Conservation (phyloP, 2,797 vertebrate species). For the Platyrinchus mystaceus region DNA sequence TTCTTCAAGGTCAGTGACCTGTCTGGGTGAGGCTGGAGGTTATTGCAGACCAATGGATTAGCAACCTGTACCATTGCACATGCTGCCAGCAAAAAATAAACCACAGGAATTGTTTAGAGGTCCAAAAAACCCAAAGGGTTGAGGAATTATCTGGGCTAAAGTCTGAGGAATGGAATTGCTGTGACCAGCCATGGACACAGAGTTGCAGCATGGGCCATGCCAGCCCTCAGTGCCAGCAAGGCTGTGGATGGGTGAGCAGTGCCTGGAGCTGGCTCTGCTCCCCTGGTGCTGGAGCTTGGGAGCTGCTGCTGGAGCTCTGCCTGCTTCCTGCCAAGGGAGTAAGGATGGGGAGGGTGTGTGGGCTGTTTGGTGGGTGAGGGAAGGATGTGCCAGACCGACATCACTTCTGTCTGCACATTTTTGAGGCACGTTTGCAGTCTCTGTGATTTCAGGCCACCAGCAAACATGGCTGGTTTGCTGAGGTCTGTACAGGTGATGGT, state of each 20-base stretch:
- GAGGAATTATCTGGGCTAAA: background rate
- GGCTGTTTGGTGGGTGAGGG: background rate
- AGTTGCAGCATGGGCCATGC: background rate
- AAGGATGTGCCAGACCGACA: background rate
- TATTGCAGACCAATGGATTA: background rate
- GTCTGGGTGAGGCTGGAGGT: background rate
- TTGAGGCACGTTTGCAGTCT: background rate
- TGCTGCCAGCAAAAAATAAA: background rate
- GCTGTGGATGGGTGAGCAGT: background rate
- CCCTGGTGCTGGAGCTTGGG: rapidly evolving
- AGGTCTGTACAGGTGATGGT: background rate
- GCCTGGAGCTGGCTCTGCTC: background rate
- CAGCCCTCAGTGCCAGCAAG: background rate
- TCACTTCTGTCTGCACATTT: background rate
- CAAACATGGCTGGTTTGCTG: background rate
- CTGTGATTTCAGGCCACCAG: background rate
- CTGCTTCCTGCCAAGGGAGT: background rate
- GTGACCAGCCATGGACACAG: background rate
- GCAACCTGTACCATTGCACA: rapidly evolving
- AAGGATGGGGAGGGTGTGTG: rapidly evolving
- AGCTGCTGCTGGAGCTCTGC: background rate
- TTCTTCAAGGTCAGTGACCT: conserved; percentile 85
- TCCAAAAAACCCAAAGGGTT: background rate
- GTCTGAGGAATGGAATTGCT: background rate
- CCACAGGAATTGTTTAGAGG: background rate